Evolutionary conservation across 2,797 vertebrate species (phyloP), one percentile per base, ranked within the genome.

Genomic region (Furcifer pardalis): DNA sequence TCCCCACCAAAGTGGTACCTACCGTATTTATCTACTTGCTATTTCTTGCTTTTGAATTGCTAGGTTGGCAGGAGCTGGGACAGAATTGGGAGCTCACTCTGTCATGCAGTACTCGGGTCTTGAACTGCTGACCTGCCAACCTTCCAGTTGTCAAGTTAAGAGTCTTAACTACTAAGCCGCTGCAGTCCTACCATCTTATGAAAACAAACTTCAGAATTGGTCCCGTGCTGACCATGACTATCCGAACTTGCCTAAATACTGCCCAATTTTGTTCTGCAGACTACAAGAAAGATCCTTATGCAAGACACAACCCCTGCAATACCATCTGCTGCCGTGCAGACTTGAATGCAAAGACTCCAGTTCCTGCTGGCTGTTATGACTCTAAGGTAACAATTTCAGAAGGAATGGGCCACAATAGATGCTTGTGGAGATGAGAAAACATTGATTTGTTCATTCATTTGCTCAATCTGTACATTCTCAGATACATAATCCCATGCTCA

Each of bases 271-370:
- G 79, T 77, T 95, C 89, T 32, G 85, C 92, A 98, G 97, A 97
- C 92, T 97, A 97, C 89, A 96, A 94, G 91, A 94, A 69, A 42
- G 97, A 98, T 84, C 97, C 96, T 17, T 98, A 98, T 37, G 93
- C 97, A 5, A 96, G 95, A 73, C 96, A 93, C 59, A 96, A 98
- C 90, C 97, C 97, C 0, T 98, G 97, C 91, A 97, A 96, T 83
- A 97, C 97, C 82, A 97, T 98, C 92, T 98, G 98, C 92, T 98
- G 98, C 91, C 96, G 97, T 37, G 96, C 97, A 59, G 97, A 98
- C 94, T 93, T 98, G 86, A 96, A 95, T 77, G 90, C 92, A 60
- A 90, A 87, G 83, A 92, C 90, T 37, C 97, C 97, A 42, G 93
- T 88, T 63, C 97, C 97, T 35, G 96, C 95, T 88, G 97, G 98